Evolutionary conservation across 2,113 vertebrate genomes (phyloP), one percentile per base, ranked within the genome.

Genomic region (Chaetodon auriga): DNA sequence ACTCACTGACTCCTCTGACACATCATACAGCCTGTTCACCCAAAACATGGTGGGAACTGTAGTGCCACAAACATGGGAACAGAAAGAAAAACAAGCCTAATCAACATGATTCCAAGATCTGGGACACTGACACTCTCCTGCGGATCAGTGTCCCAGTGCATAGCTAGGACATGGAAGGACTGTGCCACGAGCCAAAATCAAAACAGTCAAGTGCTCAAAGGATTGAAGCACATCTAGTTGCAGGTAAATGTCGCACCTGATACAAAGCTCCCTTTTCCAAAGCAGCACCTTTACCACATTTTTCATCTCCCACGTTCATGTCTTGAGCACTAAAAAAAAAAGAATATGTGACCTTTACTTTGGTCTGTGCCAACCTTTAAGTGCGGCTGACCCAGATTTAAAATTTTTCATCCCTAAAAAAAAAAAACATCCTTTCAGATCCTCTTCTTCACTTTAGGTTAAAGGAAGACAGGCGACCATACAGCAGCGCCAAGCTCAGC

Each of bases 341-440:
- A 61, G 13, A 45, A 35, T 7, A 10, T 25, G 30, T 88, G 90
- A 88, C 91, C 91, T 89, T 92, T 82, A 68, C 49, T 78, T 78
- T 14, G 21, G 23, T 77, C 48, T 43, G 35, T 11, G 4, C 18
- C 45, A 55, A 68, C 71, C 80, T 86, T 83, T 83, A 84, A 86
- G 70, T 1, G 16, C 45, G 18, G 45, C 79, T 81, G 88, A 87
- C 78, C 81, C 73, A 66, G 0, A 85, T 83, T 82, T 35, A 48
- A 65, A 43, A 80, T 46, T 43, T 51, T 68, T 57, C 68, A 51
- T 23, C 53, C 46, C 43, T 72, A 16, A 49, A 55, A 61, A 54
- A 36, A 30, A 18, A 41, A 38, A 45, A 55, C 30, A 46, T 15
- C 54, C 48, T 74, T 60, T 45, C 58, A 43, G 38, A 66, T 80